phyloP scores from a whole-genome alignment of 2,797 vertebrate genomes.

The Caiman crocodilus region DNA sequence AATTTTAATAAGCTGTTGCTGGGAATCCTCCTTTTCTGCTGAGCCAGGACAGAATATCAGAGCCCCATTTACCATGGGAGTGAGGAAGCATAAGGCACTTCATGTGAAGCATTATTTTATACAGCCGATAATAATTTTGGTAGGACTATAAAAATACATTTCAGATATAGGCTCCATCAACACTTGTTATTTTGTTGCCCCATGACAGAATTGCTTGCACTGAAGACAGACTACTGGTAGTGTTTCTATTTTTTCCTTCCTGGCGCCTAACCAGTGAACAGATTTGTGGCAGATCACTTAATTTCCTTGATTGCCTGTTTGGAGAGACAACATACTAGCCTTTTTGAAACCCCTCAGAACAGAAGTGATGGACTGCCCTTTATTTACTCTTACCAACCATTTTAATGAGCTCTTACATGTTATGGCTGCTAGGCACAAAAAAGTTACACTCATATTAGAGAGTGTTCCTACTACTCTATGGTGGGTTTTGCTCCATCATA shows the following conservation, averaged over 20 bases:
- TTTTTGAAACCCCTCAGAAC: constrained; percentile 32
- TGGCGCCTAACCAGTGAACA: not conserved
- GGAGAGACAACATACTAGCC: constrained; percentile 23
- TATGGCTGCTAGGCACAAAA: not conserved
- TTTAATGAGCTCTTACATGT: constrained; percentile 29
- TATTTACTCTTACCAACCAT: not conserved
- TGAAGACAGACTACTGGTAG: not conserved
- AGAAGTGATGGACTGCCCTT: constrained; percentile 5
- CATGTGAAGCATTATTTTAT: not conserved
- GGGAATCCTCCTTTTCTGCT: not conserved
- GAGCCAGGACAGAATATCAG: not conserved
- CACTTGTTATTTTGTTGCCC: not conserved
- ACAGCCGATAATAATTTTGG: not conserved
- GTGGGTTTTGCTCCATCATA: not conserved
- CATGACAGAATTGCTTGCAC: not conserved
- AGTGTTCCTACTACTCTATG: not conserved
- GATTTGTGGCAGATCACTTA: not conserved
- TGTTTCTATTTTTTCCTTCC: not conserved
- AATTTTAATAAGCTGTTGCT: not conserved
- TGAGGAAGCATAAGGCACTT: not conserved
- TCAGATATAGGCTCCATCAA: not conserved
- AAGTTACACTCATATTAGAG: not conserved
- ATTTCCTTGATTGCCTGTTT: not conserved
- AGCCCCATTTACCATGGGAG: not conserved
- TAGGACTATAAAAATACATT: not conserved